Conservation (phyloP, 1,140 invertebrate species). For the Gryllus bimaculatus region DNA sequence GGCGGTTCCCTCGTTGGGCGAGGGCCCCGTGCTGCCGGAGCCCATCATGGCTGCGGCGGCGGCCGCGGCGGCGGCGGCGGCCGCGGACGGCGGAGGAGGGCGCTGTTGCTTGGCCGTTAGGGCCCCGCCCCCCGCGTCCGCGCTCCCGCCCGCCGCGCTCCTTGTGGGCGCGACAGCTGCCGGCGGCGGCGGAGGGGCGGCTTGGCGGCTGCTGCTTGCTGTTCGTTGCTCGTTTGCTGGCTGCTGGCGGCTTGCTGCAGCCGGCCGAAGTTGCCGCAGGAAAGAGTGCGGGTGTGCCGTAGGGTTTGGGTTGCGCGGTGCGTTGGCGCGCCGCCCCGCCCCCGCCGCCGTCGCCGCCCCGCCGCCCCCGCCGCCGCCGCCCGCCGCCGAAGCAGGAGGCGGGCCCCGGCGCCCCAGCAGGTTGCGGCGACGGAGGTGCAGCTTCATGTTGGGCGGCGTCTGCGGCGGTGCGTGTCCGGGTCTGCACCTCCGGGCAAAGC, state of each 20-base stretch:
- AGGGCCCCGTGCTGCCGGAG: slow-evolving; percentile 19
- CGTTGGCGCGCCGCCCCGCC: slow-evolving; percentile 26
- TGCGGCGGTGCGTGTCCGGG: slow-evolving; percentile 85
- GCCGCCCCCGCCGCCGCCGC: slow-evolving; percentile 28
- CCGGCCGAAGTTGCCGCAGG: slow-evolving; percentile 16
- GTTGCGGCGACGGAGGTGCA: slow-evolving; percentile 57
- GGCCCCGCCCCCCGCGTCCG: not conserved
- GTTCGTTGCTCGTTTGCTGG: slow-evolving; percentile 32
- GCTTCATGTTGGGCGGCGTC: slow-evolving; percentile 84
- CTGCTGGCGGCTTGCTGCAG: slow-evolving; percentile 30
- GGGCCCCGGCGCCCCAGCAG: slow-evolving; percentile 45
- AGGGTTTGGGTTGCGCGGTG: slow-evolving; percentile 28
- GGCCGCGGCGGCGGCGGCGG: not conserved
- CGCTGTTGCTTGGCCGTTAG: slow-evolving; percentile 7
- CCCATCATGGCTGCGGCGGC: slow-evolving; percentile 15
- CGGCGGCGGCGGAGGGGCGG: slow-evolving; percentile 16
- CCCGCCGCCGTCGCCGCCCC: slow-evolving; percentile 22
- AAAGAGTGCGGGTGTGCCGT: slow-evolving; percentile 11
- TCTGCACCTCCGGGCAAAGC: slow-evolving; percentile 79
- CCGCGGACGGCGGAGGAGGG: slow-evolving; percentile 15
- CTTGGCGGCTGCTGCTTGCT: slow-evolving; percentile 31
- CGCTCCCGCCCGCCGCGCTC: not conserved
- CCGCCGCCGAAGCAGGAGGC: slow-evolving; percentile 31
- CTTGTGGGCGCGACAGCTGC: slow-evolving; percentile 23
- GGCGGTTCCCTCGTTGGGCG: slow-evolving; percentile 44